Conservation (phyloP, 2,797 vertebrate species). For the Manis javanica region DNA sequence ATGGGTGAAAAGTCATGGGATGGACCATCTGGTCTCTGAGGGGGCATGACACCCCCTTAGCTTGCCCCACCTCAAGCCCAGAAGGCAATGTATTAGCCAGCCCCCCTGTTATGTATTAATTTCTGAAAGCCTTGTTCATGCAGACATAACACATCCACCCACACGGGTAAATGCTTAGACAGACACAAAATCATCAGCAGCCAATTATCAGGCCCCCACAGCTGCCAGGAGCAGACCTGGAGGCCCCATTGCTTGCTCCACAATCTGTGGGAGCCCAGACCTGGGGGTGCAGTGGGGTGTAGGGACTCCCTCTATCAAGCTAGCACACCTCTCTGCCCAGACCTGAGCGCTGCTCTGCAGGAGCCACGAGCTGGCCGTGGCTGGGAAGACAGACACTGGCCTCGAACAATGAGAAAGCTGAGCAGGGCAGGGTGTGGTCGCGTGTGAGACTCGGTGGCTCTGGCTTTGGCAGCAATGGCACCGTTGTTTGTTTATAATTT, state of each 20-base stretch:
- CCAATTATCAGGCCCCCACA: conserved; percentile 82
- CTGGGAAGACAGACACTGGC: conserved; percentile 1
- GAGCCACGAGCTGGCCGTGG: background rate
- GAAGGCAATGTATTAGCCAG: conserved; percentile 60
- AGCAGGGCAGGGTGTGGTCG: background rate
- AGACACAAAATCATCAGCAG: conserved; percentile 85
- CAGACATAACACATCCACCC: conserved; percentile 84
- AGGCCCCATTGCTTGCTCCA: conserved; percentile 66
- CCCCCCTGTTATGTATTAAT: conserved; percentile 77
- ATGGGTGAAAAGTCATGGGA: background rate
- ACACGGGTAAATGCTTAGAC: conserved; percentile 82
- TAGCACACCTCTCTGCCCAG: background rate
- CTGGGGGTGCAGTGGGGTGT: background rate
- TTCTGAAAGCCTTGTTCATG: conserved; percentile 82
- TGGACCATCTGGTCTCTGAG: background rate
- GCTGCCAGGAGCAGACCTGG: conserved; percentile 77
- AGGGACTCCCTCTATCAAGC: background rate
- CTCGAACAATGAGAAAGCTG: background rate
- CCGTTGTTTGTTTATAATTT: conserved; percentile 58
- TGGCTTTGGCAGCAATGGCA: background rate
- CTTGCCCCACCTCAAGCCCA: background rate
- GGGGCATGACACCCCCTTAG: background rate
- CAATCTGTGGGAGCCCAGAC: conserved; percentile 51
- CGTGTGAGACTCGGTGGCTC: background rate
- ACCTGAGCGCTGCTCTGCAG: background rate